Conservation (phyloP, 2,113 vertebrate species). For the Cyanocitta stelleri region DNA sequence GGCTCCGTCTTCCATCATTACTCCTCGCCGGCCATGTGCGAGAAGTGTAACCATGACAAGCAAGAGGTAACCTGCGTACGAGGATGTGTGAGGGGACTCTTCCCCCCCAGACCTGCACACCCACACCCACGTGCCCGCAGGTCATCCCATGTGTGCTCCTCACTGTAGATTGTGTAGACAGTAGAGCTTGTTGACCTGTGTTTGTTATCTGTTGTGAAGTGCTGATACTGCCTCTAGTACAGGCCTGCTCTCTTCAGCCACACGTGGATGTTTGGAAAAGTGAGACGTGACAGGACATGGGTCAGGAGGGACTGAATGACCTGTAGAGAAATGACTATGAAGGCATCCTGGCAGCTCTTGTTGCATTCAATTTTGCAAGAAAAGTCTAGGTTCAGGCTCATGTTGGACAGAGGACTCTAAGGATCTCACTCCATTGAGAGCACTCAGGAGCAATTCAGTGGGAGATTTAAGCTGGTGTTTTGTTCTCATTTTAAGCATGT, state of each 20-base stretch:
- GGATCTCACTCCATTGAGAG: not conserved
- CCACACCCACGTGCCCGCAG: not conserved
- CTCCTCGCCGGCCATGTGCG: constrained; percentile 86
- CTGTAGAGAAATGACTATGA: not conserved
- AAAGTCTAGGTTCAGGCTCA: not conserved
- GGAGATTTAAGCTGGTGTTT: not conserved
- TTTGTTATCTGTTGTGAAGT: not conserved
- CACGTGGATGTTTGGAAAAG: not conserved
- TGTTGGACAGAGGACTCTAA: not conserved
- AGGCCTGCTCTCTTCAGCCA: not conserved
- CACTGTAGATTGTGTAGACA: not conserved
- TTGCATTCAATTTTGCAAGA: constrained; percentile 7
- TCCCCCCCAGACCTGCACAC: not conserved
- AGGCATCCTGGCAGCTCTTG: not conserved
- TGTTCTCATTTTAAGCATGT: not conserved
- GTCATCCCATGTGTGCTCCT: not conserved
- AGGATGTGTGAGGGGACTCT: constrained; percentile 47
- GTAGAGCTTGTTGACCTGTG: not conserved
- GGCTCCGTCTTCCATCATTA: constrained; percentile 99
- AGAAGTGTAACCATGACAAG: constrained; percentile 87
- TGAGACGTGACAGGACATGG: not conserved
- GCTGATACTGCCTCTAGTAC: not conserved
- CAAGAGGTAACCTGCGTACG: constrained; percentile 84
- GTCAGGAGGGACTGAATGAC: not conserved
- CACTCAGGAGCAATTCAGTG: not conserved